Evolutionary conservation across 2,113 vertebrate species (phyloP), one percentile per base, ranked within the genome.

Genomic region (Zosterops lateralis): DNA sequence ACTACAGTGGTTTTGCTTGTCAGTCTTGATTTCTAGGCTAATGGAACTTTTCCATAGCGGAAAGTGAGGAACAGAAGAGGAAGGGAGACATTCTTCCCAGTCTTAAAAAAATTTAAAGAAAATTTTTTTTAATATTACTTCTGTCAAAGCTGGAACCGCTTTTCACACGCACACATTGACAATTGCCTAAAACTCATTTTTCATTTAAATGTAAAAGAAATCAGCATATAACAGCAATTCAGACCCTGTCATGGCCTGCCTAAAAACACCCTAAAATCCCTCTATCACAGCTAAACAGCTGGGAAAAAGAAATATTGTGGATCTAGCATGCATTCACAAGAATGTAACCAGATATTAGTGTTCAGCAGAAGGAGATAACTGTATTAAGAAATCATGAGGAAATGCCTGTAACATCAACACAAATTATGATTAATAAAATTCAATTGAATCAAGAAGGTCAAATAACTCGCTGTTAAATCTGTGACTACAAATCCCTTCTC

Each of bases 61-160:
- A 44, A 90, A 74, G 4, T 19, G 24, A 58, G 20, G 16, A 82
- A 38, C 5, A 38, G 17, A 29, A 15, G 10, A 79, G 12, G 54
- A 82, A 73, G 5, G 15, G 17, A 76, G 24, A 48, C 2, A 24
- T 9, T 7, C 4, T 1, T 51, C 14, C 7, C 0, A 1, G 3
- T 17, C 13, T 42, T 61, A 61, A 70, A 83, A 50, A 21, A 3
- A 12, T 19, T 31, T 54, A 34, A 18, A 26, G n/a, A 3, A 54
- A 3, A 54, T 14, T 4, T 6, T 9, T 26, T 76, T 64, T 48
- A 9, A 6, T 76, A 4, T 22, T 58, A 36, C 5, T 77, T 77
- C 29, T 42, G 14, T 42, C 28, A 50, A 70, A 57, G 8, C 9
- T 26, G 4, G 18, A 75, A 85, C 36, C 1, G 8, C 20, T 60